Conservation (phyloP, 2,888 invertebrate species). For the Palloptera scutellata region DNA sequence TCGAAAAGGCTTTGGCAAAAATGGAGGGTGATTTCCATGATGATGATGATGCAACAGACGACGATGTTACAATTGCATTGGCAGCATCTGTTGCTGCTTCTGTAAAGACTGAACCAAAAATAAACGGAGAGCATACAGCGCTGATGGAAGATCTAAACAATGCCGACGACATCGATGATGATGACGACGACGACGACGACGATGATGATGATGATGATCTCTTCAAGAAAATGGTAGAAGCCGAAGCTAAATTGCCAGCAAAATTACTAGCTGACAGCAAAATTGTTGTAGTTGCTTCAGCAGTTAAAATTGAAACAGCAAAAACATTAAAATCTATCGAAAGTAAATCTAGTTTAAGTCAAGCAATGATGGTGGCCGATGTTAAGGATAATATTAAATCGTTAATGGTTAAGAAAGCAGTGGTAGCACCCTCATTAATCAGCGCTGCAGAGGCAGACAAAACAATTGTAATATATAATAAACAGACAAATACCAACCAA, state of each 20-base stretch:
- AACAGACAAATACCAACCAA: too few relatives aligned
- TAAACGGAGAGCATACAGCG: conserved; percentile 62
- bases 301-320: background rate
- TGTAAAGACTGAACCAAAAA: conserved; percentile 40
- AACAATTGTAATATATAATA: too few relatives aligned
- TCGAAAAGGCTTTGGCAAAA: conserved; percentile 76
- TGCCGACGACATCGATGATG: conserved; percentile 13
- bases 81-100: conserved; percentile 46
- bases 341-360: too few relatives aligned
- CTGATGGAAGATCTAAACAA: conserved; percentile 37
- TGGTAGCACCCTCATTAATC: too few relatives aligned
- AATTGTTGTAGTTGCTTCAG: background rate
- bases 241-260: conserved; percentile 36
- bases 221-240: conserved; percentile 50
- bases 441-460: too few relatives aligned
- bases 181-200: too few relatives aligned
- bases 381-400: too few relatives aligned
- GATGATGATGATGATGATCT: conserved; percentile 51
- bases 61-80: conserved; percentile 51
- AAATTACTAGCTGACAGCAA: background rate
- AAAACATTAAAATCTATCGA: too few relatives aligned
- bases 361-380: too few relatives aligned
- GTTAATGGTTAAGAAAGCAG: too few relatives aligned
- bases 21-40: conserved; percentile 68
- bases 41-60: conserved; percentile 41